These are phyloP conservation scores for Phallusia fumigata DNA, from an alignment of 23 tunicate genomes.

Conservation along the genomic window DNA sequence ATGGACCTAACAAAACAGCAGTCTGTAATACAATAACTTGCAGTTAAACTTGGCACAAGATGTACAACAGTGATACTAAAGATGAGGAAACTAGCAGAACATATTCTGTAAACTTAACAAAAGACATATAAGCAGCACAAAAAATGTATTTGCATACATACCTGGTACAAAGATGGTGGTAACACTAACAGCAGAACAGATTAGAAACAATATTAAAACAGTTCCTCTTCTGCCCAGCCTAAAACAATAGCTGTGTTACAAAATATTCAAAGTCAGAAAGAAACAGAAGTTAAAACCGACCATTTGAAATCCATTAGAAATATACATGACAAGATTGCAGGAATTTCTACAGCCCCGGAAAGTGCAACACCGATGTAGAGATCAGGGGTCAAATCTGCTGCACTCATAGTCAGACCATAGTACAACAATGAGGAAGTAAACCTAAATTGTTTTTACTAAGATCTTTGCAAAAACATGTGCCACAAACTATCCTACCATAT, in stretches of 20 bases:
- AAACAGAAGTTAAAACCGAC: not conserved
- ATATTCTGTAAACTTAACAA: too few relatives aligned
- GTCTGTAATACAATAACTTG: too few relatives aligned
- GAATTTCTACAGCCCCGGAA: slow-evolving; percentile 73
- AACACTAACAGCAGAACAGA: slow-evolving; percentile 33
- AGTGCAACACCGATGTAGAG: slow-evolving; percentile 51
- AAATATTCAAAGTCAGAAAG: not conserved
- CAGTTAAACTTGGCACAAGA: too few relatives aligned
- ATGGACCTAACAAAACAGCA: too few relatives aligned
- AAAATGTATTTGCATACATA: too few relatives aligned
- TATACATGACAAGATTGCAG: slow-evolving; percentile 40
- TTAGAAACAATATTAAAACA: slow-evolving; percentile 16
- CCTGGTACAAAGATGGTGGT: slow-evolving; percentile 27
- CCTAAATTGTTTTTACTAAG: slow-evolving; percentile 22
- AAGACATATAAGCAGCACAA: too few relatives aligned
- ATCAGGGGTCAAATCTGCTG: slow-evolving; percentile 43
- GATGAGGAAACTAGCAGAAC: too few relatives aligned
- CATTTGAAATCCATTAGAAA: slow-evolving; percentile 54
- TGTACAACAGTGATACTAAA: too few relatives aligned
- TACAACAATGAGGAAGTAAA: slow-evolving; percentile 60
- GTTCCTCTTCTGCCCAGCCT: slow-evolving; percentile 84
- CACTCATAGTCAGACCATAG: slow-evolving; percentile 72
- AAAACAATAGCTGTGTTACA: slow-evolving; percentile 1
- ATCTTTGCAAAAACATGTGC: not conserved
- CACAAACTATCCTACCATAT: slow-evolving; percentile 47